These are phyloP conservation scores for Brachionichthys hirsutus DNA, from an alignment of 2,113 vertebrate genomes.

Conservation along the genomic window DNA sequence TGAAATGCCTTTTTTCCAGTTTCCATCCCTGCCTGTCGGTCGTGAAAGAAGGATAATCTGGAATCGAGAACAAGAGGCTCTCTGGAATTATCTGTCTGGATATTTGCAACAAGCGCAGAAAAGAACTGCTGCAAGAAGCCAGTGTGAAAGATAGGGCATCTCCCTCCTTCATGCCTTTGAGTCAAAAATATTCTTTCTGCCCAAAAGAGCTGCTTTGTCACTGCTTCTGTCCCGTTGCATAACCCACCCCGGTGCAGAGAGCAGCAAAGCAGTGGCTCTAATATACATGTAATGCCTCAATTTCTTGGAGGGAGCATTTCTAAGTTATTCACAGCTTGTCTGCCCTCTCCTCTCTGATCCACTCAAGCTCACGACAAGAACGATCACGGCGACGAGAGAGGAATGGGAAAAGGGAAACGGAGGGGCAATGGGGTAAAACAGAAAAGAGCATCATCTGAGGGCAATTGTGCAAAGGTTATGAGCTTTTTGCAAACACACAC, in stretches of 20 bases:
- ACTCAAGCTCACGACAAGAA: constrained; percentile 34
- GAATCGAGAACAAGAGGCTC: too few relatives aligned
- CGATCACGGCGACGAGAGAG: constrained; percentile 19
- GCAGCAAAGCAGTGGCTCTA: constrained; percentile 53
- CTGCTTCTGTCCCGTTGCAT: constrained; percentile 34
- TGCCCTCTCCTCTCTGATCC: constrained; percentile 25
- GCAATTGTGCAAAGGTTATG: constrained; percentile 25
- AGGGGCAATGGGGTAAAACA: not conserved
- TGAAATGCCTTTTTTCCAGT: too few relatives aligned
- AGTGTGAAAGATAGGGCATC: too few relatives aligned
- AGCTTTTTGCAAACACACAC: constrained; percentile 17
- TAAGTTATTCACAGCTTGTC: constrained; percentile 43
- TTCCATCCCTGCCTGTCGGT: too few relatives aligned
- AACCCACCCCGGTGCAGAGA: constrained; percentile 57
- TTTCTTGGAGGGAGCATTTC: constrained; percentile 27
- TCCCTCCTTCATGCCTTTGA: constrained; percentile 15
- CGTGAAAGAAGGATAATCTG: too few relatives aligned
- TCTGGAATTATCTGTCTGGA: too few relatives aligned
- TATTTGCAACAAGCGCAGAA: too few relatives aligned
- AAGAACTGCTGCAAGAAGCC: too few relatives aligned
- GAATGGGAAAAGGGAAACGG: constrained; percentile 12
- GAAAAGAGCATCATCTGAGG: constrained; percentile 15
- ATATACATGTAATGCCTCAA: constrained; percentile 42
- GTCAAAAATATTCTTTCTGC: constrained; percentile 26
- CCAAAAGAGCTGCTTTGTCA: constrained; percentile 44